These are phyloP conservation scores for Hydrocynus forskahlii DNA, from an alignment of 2,797 vertebrate genomes.

Conservation along the genomic window DNA sequence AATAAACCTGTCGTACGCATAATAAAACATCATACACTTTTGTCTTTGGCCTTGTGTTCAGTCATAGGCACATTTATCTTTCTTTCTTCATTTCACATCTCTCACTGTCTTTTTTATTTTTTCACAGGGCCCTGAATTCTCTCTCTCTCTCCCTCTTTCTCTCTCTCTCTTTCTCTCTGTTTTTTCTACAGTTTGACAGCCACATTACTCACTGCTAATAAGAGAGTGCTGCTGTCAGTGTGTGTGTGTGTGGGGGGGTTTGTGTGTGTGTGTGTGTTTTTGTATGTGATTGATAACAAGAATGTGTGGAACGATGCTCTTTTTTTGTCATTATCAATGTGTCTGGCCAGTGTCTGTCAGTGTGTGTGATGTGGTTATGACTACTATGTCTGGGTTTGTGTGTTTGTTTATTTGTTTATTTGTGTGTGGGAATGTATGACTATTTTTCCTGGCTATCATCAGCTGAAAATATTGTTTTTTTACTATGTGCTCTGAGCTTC, in stretches of 20 bases:
- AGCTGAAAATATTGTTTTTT: background rate
- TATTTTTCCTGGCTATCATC: background rate
- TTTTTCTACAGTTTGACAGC: background rate
- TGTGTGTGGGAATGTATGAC: background rate
- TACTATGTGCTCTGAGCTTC: background rate
- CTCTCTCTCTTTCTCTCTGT: background rate
- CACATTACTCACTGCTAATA: slow-evolving; percentile 15
- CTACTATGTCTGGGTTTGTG: slow-evolving; percentile 15
- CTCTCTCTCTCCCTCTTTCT: no score
- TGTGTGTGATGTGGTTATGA: background rate
- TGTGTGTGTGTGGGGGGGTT: slow-evolving; percentile 7
- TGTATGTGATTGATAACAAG: no score
- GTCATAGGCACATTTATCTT: background rate
- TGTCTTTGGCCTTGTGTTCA: background rate
- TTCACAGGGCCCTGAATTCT: background rate
- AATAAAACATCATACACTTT: no score
- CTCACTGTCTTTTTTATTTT: background rate
- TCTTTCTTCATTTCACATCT: background rate
- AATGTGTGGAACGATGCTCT: background rate
- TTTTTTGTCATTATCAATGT: background rate
- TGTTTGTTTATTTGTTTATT: slow-evolving; percentile 16
- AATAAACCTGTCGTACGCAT: no score
- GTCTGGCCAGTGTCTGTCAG: background rate
- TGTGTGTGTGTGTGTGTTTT: slow-evolving; percentile 26
- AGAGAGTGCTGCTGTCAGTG: background rate